Evolutionary conservation across 2,797 vertebrate genomes (phyloP), one percentile per base, ranked within the genome.

Genomic region (Paedocypris micromegethes): DNA sequence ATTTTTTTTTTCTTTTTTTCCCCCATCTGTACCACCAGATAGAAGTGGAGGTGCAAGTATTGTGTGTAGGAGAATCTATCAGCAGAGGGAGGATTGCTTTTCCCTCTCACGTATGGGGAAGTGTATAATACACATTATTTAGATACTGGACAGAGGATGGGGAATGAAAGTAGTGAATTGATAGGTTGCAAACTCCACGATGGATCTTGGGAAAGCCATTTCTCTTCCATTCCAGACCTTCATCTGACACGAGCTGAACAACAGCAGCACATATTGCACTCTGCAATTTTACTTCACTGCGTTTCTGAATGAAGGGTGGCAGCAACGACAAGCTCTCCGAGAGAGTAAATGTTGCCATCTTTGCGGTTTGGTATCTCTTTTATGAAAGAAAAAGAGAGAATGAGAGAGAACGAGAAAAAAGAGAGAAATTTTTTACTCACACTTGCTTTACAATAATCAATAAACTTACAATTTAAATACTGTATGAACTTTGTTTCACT

Each of bases 1-100:
- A 47, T 61, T 72, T 60, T 39, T 23, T 23, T 23, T 23, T 1
- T n/a, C n/a, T n/a, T 23, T 23, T 23, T 23, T 23, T 23, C 23
- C 23, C 23, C 5, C 2, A 42, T 62, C 55, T 60, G 58, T 68
- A 66, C 56, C 41, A 43, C 56, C 48, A 61, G 60, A 69, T 43
- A 78, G 72, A 44, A 56, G 51, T 43, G 55, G 9, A 75, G 75
- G 68, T 45, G 9, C 42, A 72, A 68, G 75, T 62, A 74, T 74
- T 79, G 73, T 80, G 64, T 64, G 40, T 66, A 38, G 53, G 63
- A 74, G 67, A 75, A 77, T 77, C 79, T 74, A 78, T 79, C 77
- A 77, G 56, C 65, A 7, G 8, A 9, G 62, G 70, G 65, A 57
- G 63, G 70, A 74, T 79, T 78, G 72, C 62, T 78, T 75, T 72